phyloP scores from a whole-genome alignment of 2,797 vertebrate genomes.

The Sciurus carolinensis region DNA sequence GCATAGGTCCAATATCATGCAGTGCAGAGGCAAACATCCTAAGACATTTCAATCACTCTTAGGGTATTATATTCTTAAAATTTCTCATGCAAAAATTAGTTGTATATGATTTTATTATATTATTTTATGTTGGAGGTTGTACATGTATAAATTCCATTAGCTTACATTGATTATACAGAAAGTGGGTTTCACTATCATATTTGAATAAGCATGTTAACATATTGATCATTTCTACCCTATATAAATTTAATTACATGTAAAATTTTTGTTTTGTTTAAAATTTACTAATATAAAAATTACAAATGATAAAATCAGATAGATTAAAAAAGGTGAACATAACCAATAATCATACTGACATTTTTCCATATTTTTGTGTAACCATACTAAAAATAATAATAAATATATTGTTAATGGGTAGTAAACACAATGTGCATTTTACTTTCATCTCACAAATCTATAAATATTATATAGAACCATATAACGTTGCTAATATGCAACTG shows the following conservation, averaged over 20 bases:
- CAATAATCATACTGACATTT: background rate
- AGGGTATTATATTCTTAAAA: background rate
- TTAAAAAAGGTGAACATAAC: conserved; percentile 1
- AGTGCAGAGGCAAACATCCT: background rate
- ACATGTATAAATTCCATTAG: background rate
- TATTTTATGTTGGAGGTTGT: background rate
- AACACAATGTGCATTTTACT: background rate
- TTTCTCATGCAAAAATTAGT: background rate
- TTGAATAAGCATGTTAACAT: no score
- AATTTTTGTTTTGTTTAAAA: background rate
- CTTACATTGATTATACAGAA: no score
- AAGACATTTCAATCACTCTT: background rate
- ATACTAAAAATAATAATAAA: background rate
- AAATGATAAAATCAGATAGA: background rate
- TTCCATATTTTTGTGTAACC: conserved; percentile 1
- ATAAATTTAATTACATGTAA: background rate
- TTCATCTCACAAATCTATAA: conserved; percentile 51
- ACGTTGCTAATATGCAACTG: background rate
- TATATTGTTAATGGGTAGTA: background rate
- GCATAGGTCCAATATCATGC: background rate
- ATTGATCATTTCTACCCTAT: background rate
- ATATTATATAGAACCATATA: conserved; percentile 4
- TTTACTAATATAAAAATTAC: conserved; percentile 27
- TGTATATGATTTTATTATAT: background rate
- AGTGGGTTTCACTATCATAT: no score